Conservation (phyloP, 1,140 invertebrate species). For the Anoplolepis gracilipes region DNA sequence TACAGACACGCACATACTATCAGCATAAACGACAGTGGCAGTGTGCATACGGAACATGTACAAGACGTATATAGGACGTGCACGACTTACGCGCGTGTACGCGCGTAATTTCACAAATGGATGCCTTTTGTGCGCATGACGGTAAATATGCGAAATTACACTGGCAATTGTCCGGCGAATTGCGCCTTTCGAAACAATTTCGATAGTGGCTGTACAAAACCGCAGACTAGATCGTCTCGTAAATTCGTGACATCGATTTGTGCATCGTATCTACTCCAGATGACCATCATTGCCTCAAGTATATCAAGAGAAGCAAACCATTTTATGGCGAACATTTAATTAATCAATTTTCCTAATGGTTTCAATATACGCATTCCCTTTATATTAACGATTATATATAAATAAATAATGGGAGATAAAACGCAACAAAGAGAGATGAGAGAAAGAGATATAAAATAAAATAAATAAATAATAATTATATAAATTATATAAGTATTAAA, state of each 20-base stretch:
- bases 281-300: not conserved
- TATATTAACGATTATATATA: no score
- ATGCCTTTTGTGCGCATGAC: constrained; percentile 55
- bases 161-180: constrained; percentile 60
- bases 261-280: not conserved
- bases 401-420: no score
- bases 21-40: not conserved
- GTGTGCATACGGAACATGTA: constrained; percentile 5
- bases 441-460: no score
- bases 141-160: constrained; percentile 69
- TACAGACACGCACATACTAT: constrained; percentile 34
- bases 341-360: not conserved
- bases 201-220: constrained; percentile 17
- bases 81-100: constrained; percentile 24
- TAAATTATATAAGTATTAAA: no score
- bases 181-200: constrained; percentile 57
- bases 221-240: constrained; percentile 11
- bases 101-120: constrained; percentile 69
- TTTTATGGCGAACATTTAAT: not conserved
- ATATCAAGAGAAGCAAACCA: not conserved
- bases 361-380: not conserved
- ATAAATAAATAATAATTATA: no score
- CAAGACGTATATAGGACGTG: constrained; percentile 20
- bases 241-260: constrained; percentile 16
- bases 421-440: no score